Evolutionary conservation across 1,140 invertebrate species (phyloP), one percentile per base, ranked within the genome.

Genomic region (Cherax quadricarinatus): DNA sequence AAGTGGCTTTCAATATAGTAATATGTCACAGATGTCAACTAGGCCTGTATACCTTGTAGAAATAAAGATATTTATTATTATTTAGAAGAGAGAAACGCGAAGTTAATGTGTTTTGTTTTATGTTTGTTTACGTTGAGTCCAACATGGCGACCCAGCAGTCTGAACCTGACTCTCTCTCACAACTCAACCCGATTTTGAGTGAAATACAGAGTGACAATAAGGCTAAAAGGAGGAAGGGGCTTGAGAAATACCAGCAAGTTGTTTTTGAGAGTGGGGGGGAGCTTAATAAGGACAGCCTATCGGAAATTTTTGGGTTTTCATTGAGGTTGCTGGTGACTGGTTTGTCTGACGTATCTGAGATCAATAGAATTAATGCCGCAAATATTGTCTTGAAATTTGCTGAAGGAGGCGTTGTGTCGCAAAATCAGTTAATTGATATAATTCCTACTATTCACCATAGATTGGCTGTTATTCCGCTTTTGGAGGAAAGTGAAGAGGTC

Each of bases 401-500:
- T 9, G 16, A 86, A 16, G 4, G 16, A 10, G 9, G 6, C 0
- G 41, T 87, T 24, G 21, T 91, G 16, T 62, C 18, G 5, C 70
- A 80, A 82, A 48, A 81, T 41, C 84, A 86, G 21, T 51, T 91
- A 10, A n/a, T 91, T 51, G 75, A 81, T 57, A 53, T 91, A 12
- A 86, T 91, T 62, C 90, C 90, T 7, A 30, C 73, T 9, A 41
- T 91, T 81, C 85, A 91, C 60, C 90, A 91, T 66, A 80, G 90
- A 53, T 79, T 91, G 18, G 90, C 75, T 16, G 57, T 82, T 60
- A 41, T 87, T 14, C 90, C 90, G 10, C 0, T 14, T 1, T 18
- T 86, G 5, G 90, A 91, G 30, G 90, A 91, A 48, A 91, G 90
- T 75, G 90, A 91, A 41, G 90, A 91, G 16, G 90, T 91, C 18